These are phyloP conservation scores for Sceloporus tristichus DNA, from an alignment of 2,113 vertebrate genomes.

Conservation along the genomic window DNA sequence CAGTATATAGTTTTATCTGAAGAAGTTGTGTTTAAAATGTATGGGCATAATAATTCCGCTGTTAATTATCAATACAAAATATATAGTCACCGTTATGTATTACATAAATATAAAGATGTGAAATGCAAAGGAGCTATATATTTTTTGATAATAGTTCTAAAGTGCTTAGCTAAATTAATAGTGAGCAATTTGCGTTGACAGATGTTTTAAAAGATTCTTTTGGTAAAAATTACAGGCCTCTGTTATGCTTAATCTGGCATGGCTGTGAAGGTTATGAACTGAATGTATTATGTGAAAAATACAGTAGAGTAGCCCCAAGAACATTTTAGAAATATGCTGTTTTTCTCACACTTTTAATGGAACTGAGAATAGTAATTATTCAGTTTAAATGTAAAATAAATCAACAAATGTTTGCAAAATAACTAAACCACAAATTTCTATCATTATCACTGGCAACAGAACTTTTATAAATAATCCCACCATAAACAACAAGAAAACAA, in stretches of 20 bases:
- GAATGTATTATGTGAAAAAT: conserved; percentile 19
- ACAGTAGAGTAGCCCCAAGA: background rate
- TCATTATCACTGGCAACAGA: background rate
- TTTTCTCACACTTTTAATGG: background rate
- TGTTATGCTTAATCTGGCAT: conserved; percentile 40
- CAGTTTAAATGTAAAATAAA: background rate
- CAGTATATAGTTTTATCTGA: conserved; percentile 66
- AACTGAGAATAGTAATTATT: background rate
- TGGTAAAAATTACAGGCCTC: conserved; percentile 63
- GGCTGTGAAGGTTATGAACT: conserved; percentile 26
- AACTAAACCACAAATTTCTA: background rate
- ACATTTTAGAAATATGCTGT: background rate
- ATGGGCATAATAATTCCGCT: conserved; percentile 67
- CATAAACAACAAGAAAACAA: conserved; percentile 6
- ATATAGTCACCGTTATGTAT: conserved; percentile 60
- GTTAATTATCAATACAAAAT: conserved; percentile 68
- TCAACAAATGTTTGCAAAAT: background rate
- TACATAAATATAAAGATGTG: conserved; percentile 59
- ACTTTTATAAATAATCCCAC: background rate
- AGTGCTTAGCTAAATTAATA: conserved; percentile 66
- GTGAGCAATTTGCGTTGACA: conserved; percentile 60
- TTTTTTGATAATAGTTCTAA: conserved; percentile 63
- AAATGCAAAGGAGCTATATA: conserved; percentile 51
- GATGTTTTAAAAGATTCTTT: conserved; percentile 59
- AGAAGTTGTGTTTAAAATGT: conserved; percentile 68